Evolutionary conservation across 2,113 vertebrate species (phyloP).

Genomic region (Salvator merianae): DNA sequence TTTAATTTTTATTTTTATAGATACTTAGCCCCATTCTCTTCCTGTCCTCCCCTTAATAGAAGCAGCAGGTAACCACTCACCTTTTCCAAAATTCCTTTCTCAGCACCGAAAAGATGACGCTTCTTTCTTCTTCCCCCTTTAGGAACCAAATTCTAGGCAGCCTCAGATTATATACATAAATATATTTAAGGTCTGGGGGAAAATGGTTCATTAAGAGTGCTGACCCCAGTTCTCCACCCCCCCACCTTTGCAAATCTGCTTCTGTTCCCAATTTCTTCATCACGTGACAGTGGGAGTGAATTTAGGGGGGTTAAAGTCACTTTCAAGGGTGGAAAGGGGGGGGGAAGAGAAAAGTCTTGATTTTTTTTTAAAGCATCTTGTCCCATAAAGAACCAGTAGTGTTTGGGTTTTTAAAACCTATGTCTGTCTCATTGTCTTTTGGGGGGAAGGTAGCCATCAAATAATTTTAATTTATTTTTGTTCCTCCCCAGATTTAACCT

Average conservation of each 20-base stretch:
- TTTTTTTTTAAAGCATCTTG: constrained; percentile 58
- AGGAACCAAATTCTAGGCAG: not conserved
- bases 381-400: constrained; percentile 66
- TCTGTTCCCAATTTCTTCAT: constrained; percentile 80
- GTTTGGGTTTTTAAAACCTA: constrained; percentile 58
- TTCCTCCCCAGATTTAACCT: constrained; percentile 2
- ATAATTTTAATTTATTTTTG: no score
- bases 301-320: constrained; percentile 82
- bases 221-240: constrained; percentile 60
- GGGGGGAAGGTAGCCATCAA: not conserved
- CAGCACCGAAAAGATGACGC: not conserved
- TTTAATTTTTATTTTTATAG: not conserved
- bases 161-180: not conserved
- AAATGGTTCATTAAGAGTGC: constrained; percentile 64
- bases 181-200: constrained; percentile 25
- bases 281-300: constrained; percentile 87
- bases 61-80: no score
- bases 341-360: not conserved
- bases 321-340: constrained; percentile 68
- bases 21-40: no score
- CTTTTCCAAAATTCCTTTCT: not conserved
- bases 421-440: constrained; percentile 41
- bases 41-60: not conserved
- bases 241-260: constrained; percentile 69
- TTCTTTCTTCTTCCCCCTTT: not conserved